Evolutionary conservation across 2,888 invertebrate genomes (phyloP), one percentile per base, ranked within the genome.

Genomic region (Lasius fuliginosus): DNA sequence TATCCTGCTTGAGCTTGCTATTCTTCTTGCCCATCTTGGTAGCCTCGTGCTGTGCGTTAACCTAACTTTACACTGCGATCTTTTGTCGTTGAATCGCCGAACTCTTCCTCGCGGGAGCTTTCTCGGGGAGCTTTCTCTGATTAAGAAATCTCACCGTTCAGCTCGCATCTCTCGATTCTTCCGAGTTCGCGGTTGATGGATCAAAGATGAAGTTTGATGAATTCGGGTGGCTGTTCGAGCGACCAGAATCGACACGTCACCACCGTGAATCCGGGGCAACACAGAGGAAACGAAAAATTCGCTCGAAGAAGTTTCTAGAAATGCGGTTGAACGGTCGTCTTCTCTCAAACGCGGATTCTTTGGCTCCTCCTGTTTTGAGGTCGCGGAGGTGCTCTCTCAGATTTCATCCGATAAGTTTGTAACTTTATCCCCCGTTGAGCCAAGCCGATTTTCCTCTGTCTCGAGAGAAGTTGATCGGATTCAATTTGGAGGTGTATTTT

Each of bases 1-100:
- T 98, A 95, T 99, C 99, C 95, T 98, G 98, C 96, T 98, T 99
- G 95, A 99, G 97, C 96, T 99, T 99, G 84, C 98, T 99, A 95
- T 98, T 98, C 96, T 98, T 98, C 97, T 99, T 99, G 94, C 99
- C 99, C 99, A 99, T 99, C 93, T 96, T 96, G 91, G 82, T 58
- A 64, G 33, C 64, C 0, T 15, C 12, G 74, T 60, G 23, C 62
- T 56, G 62, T 56, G 60, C 33, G 58, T n/a, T 53, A 53, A n/a
- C 33, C 12, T 71, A 69, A 46, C 56, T 18, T 81, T 23, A 56
- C 65, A 62, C 49, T 23, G 23, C 68, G 64, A 71, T 64, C 85
- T 42, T 62, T 62, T 58, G 49, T 36, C 67, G 62, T 18, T 68
- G 36, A 68, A 40, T 23, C 58, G 23, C 18, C 27, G 8, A 69